phyloP scores from a whole-genome alignment of 2,797 vertebrate species.

The Sebastes diploproa region DNA sequence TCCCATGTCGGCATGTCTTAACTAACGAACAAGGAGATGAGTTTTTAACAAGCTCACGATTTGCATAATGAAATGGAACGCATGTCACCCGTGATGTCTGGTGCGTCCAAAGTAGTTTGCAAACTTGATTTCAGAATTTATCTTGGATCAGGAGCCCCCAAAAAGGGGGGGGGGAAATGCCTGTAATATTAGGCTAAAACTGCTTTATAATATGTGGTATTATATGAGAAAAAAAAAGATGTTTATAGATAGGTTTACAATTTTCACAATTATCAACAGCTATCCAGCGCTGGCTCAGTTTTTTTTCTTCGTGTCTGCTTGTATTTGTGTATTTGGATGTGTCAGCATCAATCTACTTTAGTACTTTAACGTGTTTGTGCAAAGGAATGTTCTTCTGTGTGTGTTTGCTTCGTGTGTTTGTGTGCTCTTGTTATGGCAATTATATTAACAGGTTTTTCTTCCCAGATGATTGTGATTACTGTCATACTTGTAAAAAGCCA shows the following conservation, averaged over 20 bases:
- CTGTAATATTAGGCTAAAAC: too few species aligned
- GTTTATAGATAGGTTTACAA: neutral
- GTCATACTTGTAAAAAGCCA: neutral
- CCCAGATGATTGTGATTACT: conserved; percentile 1
- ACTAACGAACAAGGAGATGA: conserved; percentile 3
- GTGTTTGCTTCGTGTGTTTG: neutral
- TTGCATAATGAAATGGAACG: conserved; percentile 21
- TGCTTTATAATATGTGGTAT: neutral
- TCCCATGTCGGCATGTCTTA: neutral
- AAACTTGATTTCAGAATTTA: neutral
- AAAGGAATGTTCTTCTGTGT: neutral
- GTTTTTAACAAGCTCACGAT: conserved; percentile 12
- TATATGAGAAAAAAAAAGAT: neutral
- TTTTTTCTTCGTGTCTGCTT: neutral
- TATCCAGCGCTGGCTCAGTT: neutral
- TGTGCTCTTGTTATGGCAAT: neutral
- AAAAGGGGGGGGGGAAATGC: neutral
- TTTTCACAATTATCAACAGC: neutral
- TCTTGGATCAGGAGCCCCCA: neutral
- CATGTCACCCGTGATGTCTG: neutral
- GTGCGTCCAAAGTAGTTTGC: neutral
- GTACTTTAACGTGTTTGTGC: neutral
- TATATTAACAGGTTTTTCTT: neutral
- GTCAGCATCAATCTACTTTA: neutral
- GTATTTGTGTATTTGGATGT: neutral